Conservation (phyloP, 2,797 vertebrate genomes). For the Sternotherus odoratus region DNA sequence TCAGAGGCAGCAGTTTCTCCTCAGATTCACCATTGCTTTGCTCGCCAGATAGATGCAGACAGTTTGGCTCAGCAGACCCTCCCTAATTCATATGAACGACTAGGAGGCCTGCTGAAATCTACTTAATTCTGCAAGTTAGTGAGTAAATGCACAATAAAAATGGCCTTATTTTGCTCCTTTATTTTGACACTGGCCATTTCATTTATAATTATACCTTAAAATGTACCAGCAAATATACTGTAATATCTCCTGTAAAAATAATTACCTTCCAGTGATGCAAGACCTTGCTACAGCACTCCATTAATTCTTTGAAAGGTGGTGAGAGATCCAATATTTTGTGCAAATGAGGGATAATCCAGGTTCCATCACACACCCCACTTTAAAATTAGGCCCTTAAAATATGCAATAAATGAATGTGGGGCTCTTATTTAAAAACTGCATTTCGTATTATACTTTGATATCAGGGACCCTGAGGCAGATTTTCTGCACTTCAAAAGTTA, state of each 20-base stretch:
- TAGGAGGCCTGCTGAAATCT: neutral
- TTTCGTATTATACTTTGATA: slow-evolving; percentile 36
- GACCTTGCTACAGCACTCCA: neutral
- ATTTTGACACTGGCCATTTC: neutral
- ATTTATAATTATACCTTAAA: slow-evolving; percentile 16
- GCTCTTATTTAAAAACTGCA: slow-evolving; percentile 46
- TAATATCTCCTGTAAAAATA: slow-evolving; percentile 34
- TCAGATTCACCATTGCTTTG: neutral
- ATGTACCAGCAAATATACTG: neutral
- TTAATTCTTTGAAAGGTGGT: slow-evolving; percentile 47
- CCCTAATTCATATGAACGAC: fast-evolving
- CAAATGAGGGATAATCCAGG: slow-evolving; percentile 58
- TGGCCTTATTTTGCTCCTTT: neutral
- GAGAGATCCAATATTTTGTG: slow-evolving; percentile 16
- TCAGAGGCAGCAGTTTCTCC: neutral
- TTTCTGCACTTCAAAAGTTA: slow-evolving; percentile 41
- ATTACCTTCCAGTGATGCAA: neutral
- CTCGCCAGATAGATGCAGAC: neutral
- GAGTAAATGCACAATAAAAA: neutral
- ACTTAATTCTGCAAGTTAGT: neutral
- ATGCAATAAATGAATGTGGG: neutral
- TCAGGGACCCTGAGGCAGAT: neutral
- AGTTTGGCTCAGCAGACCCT: neutral
- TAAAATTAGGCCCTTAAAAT: slow-evolving; percentile 1
- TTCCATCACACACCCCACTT: slow-evolving; percentile 25